Evolutionary conservation across 1,140 invertebrate genomes (phyloP), one percentile per base, ranked within the genome.

Genomic region (Drosophila busckii): DNA sequence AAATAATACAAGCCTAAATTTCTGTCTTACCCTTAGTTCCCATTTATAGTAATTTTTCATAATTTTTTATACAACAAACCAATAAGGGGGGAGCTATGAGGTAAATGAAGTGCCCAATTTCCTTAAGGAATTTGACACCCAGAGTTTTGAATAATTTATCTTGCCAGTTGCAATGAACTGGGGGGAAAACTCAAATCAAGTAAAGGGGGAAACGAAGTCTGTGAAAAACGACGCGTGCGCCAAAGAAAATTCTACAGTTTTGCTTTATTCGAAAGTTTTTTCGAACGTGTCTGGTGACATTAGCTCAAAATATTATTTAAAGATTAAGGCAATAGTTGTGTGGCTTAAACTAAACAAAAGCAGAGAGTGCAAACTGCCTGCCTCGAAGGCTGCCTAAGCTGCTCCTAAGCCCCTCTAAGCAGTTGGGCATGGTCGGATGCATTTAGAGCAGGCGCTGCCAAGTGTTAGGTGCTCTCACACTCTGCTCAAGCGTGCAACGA

Each of bases 101-200:
- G 70, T 73, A 75, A 73, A 75, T 75, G 56, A 76, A 75, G 70
- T 64, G 70, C 70, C 70, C 70, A 75, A 75, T 75, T 75, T 76
- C 70, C 59, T 48, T 25, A 31, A n/a, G 54, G 70, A 75, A 75
- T 75, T 53, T 48, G 70, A 75, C 70, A 75, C 70, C 70, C 40
- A 41, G 8, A 42, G 42, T 52, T 31, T 52, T 55, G 66, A 42
- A 28, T 56, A 56, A 73, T 73, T 71, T 71, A 45, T 58, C 69
- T 40, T 56, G 37, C 23, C 45, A 42, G 38, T 31, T 48, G 25
- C 17, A 25, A 2, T 32, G 41, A 71, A 59, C 32, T 23, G 34
- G 40, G 28, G 50, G 38, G 17, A 35, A 23, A 10, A 17, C 6
- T 19, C 8, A 7, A 25, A 29, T n/a, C 2, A 12, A 32, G 12